Percentiles rank a stretch among this genome's conserved stretches.
Conservation (phyloP, 1,140 invertebrate genomes). For the Onthophagus taurus region DNA sequence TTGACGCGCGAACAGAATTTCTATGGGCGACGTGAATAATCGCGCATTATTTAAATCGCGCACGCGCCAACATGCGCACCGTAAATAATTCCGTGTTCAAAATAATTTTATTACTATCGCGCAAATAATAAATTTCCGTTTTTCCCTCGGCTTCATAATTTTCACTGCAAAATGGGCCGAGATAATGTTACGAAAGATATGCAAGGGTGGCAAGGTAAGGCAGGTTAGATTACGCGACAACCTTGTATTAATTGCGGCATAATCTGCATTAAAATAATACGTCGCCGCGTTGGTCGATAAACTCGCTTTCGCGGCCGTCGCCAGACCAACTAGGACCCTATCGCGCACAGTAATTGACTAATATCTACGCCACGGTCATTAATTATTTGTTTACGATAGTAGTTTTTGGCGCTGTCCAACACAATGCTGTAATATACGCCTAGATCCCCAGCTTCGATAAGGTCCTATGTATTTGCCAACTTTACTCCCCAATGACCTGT, state of each 20-base stretch:
- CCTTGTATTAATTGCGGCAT: not conserved
- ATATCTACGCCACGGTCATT: slow-evolving; percentile 7
- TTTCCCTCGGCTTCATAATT: too few species aligned
- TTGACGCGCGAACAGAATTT: too few species aligned
- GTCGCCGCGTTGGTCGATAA: slow-evolving; percentile 1
- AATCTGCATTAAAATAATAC: slow-evolving; percentile 8
- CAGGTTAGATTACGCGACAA: slow-evolving; percentile 1
- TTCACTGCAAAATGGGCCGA: too few species aligned
- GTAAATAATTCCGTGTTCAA: too few species aligned
- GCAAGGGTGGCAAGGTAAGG: too few species aligned
- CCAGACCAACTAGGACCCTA: slow-evolving; percentile 3
- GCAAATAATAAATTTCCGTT: too few species aligned
- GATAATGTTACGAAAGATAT: too few species aligned
- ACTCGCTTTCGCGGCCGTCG: not conserved
- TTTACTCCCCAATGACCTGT: slow-evolving; percentile 14
- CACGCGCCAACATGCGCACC: too few species aligned
- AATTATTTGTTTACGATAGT: slow-evolving; percentile 13
- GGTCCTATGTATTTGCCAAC: slow-evolving; percentile 13
- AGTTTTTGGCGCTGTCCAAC: slow-evolving; percentile 14
- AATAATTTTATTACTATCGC: too few species aligned
- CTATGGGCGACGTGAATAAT: too few species aligned
- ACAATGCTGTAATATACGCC: slow-evolving; percentile 7
- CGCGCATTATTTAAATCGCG: too few species aligned
- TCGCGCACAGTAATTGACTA: slow-evolving; percentile 8
- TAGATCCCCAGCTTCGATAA: slow-evolving; percentile 12